These are phyloP conservation scores for Chalcosyrphus nemorum DNA, from an alignment of 2,888 invertebrate species.

Conservation along the genomic window DNA sequence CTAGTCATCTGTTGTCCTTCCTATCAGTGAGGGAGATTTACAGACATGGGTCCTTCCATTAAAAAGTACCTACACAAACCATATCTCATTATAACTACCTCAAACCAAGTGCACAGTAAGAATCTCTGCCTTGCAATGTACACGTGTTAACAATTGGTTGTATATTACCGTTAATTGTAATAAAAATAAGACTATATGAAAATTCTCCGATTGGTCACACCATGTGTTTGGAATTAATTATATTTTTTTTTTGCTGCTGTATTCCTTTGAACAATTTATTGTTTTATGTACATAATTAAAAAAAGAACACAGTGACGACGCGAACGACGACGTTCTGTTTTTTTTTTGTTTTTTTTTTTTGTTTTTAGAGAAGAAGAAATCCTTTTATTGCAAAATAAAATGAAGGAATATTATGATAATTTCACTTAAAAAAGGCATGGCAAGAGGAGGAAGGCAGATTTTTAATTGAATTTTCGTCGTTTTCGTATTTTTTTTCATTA, in stretches of 20 bases:
- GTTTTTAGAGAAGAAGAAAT: neutral
- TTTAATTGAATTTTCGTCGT: constrained; percentile 34
- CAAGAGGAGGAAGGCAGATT: neutral
- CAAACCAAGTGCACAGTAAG: too few species aligned
- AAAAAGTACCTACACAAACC: neutral
- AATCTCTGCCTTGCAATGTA: too few species aligned
- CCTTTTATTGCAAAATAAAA: constrained; percentile 9
- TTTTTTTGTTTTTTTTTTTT: neutral
- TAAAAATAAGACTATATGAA: neutral
- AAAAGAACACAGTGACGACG: neutral
- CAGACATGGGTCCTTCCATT: neutral
- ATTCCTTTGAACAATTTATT: constrained; percentile 13
- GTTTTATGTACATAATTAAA: constrained; percentile 11
- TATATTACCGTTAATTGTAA: constrained; percentile 5
- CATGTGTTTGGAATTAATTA: constrained; percentile 28
- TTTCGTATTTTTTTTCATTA: neutral
- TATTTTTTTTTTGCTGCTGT: neutral
- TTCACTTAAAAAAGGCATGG: constrained; percentile 1
- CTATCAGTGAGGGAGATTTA: neutral
- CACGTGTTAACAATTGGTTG: neutral
- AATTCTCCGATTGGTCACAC: constrained; percentile 11
- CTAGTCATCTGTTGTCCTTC: neutral
- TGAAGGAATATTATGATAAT: constrained; percentile 36
- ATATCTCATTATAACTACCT: neutral
- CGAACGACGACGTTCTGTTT: neutral